A percentile compares a stretch with the other conserved stretches of the same genome.
Evolutionary conservation across 2,888 invertebrate species (phyloP).

Genomic region (Teinopalpus imperialis): DNA sequence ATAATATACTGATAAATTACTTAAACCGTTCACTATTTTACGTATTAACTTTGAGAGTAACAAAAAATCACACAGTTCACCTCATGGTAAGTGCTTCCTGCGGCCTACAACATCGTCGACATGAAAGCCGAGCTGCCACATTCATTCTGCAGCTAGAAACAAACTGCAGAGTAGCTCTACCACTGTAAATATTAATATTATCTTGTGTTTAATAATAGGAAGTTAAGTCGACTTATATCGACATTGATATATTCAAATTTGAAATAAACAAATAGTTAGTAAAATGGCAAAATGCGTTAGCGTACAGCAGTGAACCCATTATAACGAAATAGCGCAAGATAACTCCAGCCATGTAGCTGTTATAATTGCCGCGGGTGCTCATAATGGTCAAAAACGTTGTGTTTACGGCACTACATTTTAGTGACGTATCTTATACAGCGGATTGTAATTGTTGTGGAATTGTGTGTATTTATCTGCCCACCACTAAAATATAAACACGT

Average conservation of each 20-base stretch:
- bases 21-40: too few species aligned
- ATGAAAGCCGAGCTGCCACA: too few species aligned
- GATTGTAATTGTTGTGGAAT: conserved; percentile 8
- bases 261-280: conserved; percentile 7
- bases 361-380: conserved; percentile 20
- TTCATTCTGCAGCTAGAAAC: too few species aligned
- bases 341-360: conserved; percentile 16
- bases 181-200: too few species aligned
- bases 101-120: too few species aligned
- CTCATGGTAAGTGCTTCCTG: too few species aligned
- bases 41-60: too few species aligned
- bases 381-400: conserved; percentile 20
- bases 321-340: conserved; percentile 22
- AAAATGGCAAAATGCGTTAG: conserved; percentile 11
- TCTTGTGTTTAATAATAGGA: too few species aligned
- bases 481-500: conserved; percentile 17
- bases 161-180: too few species aligned
- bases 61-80: too few species aligned
- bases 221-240: too few species aligned
- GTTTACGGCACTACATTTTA: conserved; percentile 16
- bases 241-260: not conserved
- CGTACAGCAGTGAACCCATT: conserved; percentile 10
- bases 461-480: conserved; percentile 5
- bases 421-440: conserved; percentile 17
- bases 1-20: too few species aligned